Conservation (phyloP, 2,797 vertebrate genomes). For the Pelochelys cantorii region DNA sequence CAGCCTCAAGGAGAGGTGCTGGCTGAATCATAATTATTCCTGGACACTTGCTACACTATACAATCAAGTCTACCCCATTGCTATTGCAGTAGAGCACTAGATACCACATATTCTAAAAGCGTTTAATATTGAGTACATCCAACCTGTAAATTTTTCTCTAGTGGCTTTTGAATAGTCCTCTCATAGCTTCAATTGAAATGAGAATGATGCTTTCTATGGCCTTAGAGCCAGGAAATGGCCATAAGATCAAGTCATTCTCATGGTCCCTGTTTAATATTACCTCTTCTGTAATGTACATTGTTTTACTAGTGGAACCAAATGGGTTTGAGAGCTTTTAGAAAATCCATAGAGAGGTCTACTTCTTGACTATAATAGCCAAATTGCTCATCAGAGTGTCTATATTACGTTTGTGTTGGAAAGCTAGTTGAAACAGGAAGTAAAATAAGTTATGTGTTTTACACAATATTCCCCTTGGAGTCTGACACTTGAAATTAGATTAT, state of each 20-base stretch:
- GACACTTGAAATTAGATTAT: neutral
- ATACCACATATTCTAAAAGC: neutral
- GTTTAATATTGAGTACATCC: neutral
- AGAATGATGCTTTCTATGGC: neutral
- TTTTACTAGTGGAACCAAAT: neutral
- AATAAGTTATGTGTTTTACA: conserved; percentile 1
- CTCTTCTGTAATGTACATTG: neutral
- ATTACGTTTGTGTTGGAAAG: conserved; percentile 44
- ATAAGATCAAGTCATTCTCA: neutral
- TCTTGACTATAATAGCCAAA: conserved; percentile 35
- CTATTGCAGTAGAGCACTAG: conserved; percentile 5
- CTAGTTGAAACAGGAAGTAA: conserved; percentile 16
- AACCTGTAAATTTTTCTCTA: neutral
- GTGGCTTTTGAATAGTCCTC: neutral
- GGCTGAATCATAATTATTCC: neutral
- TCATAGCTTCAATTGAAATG: neutral
- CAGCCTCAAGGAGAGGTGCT: conserved; percentile 8
- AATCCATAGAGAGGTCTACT: conserved; percentile 12
- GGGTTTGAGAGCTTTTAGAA: neutral
- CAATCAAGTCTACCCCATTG: neutral
- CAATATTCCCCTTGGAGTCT: neutral
- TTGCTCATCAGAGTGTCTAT: conserved; percentile 35
- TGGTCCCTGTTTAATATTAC: neutral
- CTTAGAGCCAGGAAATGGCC: neutral
- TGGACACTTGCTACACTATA: conserved; percentile 1